Percentiles rank a stretch among this genome's conserved stretches.
Conservation (phyloP, 2,113 vertebrate species). For the Dicerorhinus sumatrensis region DNA sequence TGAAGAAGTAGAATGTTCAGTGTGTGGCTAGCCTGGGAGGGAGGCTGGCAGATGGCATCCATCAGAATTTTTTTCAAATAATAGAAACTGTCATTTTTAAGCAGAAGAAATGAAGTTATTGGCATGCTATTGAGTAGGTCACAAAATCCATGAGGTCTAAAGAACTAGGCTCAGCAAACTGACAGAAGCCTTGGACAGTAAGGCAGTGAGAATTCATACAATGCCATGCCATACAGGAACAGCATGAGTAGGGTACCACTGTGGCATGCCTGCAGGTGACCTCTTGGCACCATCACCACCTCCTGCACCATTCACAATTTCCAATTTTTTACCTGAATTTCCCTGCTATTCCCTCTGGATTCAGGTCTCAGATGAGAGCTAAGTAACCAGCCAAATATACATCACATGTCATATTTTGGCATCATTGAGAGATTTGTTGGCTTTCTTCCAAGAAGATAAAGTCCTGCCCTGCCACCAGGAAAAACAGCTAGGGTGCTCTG, state of each 20-base stretch:
- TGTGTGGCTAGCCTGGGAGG: background rate
- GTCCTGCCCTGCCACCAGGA: background rate
- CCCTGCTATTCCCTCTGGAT: background rate
- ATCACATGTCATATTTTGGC: background rate
- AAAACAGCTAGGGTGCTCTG: background rate
- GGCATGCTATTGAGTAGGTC: background rate
- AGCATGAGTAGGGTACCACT: rapidly evolving
- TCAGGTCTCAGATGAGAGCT: background rate
- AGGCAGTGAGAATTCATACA: background rate
- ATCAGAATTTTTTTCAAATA: background rate
- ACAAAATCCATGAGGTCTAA: background rate
- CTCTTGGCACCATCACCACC: background rate
- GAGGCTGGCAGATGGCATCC: background rate
- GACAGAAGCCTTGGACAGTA: background rate
- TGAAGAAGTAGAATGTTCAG: background rate
- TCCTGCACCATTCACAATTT: background rate
- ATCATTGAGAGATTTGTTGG: background rate
- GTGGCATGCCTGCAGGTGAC: no score
- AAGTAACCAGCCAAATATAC: background rate
- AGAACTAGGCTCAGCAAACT: background rate
- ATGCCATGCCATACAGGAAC: rapidly evolving
- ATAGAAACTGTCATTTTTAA: background rate
- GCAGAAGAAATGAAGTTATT: background rate
- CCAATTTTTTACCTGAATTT: background rate
- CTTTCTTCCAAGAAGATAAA: background rate